Percentiles rank a stretch among this genome's conserved stretches.
phyloP scores from a whole-genome alignment of 53 echinoderm and acorn worm species.

The Apostichopus leukothele region DNA sequence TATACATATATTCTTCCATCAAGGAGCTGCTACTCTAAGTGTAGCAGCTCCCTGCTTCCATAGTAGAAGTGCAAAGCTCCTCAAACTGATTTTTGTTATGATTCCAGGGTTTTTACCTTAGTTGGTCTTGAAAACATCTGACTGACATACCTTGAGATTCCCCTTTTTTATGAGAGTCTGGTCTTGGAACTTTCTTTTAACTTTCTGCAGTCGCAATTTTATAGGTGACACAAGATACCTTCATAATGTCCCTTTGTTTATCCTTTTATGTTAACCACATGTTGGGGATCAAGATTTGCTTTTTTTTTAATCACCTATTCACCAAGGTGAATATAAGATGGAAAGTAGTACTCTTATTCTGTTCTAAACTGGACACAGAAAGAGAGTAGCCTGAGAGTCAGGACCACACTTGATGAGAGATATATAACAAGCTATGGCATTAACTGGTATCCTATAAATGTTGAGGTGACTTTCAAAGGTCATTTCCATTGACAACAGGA shows the following conservation, averaged over 20 bases:
- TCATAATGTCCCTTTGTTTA: background rate
- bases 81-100: too few species aligned
- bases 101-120: too few species aligned
- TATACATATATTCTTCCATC: too few species aligned
- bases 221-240: too few species aligned
- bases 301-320: background rate
- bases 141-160: too few species aligned
- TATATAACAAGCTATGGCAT: slow-evolving; percentile 29
- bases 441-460: slow-evolving; percentile 19
- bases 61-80: too few species aligned
- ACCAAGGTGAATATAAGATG: background rate
- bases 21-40: too few species aligned
- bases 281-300: background rate
- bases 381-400: background rate
- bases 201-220: too few species aligned
- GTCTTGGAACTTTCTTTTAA: too few species aligned
- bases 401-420: slow-evolving; percentile 36
- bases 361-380: background rate
- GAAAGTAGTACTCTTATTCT: background rate
- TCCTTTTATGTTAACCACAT: slow-evolving; percentile 2
- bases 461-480: slow-evolving; percentile 39
- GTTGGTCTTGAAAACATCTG: too few species aligned
- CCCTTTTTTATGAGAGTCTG: too few species aligned
- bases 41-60: too few species aligned
- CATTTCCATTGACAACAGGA: slow-evolving; percentile 42